phyloP scores from a whole-genome alignment of 2,888 invertebrate species.

The Oegoconia quadripuncta region DNA sequence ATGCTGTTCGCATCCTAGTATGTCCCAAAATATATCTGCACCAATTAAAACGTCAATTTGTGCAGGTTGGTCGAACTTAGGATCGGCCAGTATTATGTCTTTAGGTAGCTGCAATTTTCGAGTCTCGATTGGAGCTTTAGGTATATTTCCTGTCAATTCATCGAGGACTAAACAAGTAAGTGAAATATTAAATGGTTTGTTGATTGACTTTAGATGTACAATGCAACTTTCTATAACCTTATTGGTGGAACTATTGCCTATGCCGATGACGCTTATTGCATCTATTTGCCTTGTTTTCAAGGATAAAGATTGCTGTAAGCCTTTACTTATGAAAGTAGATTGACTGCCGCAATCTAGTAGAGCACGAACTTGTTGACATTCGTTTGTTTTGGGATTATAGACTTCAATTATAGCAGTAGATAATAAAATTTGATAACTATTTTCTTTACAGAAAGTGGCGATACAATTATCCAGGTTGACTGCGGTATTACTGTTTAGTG shows the following conservation, averaged over 20 bases:
- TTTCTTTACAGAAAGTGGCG: not conserved
- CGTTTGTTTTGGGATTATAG: constrained; percentile 15
- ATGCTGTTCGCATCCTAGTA: constrained; percentile 20
- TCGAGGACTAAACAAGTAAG: constrained; percentile 19
- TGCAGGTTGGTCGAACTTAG: constrained; percentile 13
- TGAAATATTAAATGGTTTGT: constrained; percentile 10
- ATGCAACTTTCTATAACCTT: constrained; percentile 15
- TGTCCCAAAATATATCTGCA: constrained; percentile 24
- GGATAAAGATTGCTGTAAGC: constrained; percentile 10
- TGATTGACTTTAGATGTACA: constrained; percentile 12
- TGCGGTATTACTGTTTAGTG: constrained; percentile 1
- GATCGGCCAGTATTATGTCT: constrained; percentile 19
- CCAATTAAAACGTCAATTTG: constrained; percentile 18
- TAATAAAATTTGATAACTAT: constrained; percentile 8
- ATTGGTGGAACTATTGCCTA: constrained; percentile 15
- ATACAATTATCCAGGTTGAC: not conserved
- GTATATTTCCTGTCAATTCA: constrained; percentile 16
- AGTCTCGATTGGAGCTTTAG: constrained; percentile 10
- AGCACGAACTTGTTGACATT: constrained; percentile 7
- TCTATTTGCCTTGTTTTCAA: constrained; percentile 8
- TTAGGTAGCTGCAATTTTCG: constrained; percentile 11
- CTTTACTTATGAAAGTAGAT: constrained; percentile 10
- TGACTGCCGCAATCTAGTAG: constrained; percentile 15
- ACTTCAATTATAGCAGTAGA: constrained; percentile 18
- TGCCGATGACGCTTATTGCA: constrained; percentile 18